phyloP scores from a whole-genome alignment of 2,888 invertebrate genomes.

The Cantharis rufa region DNA sequence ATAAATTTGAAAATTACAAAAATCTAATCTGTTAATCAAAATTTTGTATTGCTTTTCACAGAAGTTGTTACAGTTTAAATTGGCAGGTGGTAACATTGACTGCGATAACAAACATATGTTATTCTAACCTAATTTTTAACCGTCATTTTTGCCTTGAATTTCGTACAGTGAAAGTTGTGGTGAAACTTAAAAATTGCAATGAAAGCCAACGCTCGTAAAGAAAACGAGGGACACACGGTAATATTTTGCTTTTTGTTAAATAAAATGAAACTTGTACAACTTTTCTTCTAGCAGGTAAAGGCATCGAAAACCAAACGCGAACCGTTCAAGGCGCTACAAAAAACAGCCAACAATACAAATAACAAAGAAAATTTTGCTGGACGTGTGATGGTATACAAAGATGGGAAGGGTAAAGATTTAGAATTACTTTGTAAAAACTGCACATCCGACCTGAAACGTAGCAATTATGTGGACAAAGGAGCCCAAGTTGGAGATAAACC shows the following conservation, averaged over 20 bases:
- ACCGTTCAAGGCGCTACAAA: constrained; percentile 76
- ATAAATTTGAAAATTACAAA: no score
- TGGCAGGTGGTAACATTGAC: background rate
- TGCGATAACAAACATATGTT: background rate
- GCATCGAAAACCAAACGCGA: constrained; percentile 63
- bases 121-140: background rate
- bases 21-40: no score
- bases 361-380: constrained; percentile 80
- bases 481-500: constrained; percentile 65
- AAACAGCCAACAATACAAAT: constrained; percentile 68
- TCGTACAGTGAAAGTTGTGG: background rate
- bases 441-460: constrained; percentile 55
- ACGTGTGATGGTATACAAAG: constrained; percentile 56
- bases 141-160: background rate
- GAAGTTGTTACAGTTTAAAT: no score
- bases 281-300: constrained; percentile 56
- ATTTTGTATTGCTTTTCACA: no score
- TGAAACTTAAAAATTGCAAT: background rate
- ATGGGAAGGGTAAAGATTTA: constrained; percentile 31
- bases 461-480: constrained; percentile 62
- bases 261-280: background rate
- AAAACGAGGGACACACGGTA: background rate
- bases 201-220: background rate
- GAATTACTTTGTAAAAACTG: constrained; percentile 42
- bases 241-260: background rate